Percentiles rank a stretch among this genome's conserved stretches.
Evolutionary conservation across 2,797 vertebrate species (phyloP).

Genomic region (Alca torda): DNA sequence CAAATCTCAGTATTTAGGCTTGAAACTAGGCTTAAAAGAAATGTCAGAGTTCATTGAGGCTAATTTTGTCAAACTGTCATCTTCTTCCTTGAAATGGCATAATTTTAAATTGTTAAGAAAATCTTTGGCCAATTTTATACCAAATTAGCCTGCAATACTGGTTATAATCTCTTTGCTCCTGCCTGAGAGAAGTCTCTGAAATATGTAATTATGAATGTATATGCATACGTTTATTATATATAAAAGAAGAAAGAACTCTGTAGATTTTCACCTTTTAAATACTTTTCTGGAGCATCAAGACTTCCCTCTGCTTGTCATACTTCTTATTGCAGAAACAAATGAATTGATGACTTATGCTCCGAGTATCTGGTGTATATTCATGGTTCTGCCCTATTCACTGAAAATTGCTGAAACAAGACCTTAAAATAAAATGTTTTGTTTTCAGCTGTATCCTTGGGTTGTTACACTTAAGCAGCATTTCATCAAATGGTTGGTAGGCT

Average conservation of each 20-base stretch:
- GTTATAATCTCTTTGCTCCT: background rate
- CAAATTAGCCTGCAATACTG: background rate
- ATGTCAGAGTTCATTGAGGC: background rate
- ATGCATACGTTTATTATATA: background rate
- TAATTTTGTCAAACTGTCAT: background rate
- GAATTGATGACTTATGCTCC: conserved; percentile 14
- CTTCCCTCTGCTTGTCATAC: conserved; percentile 16
- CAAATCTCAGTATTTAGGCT: conserved; percentile 25
- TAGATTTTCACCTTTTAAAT: background rate
- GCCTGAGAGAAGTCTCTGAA: background rate
- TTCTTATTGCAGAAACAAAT: conserved; percentile 24
- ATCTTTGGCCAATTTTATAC: background rate
- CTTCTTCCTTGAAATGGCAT: background rate
- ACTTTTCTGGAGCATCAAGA: background rate
- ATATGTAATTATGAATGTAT: background rate
- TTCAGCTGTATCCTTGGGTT: background rate
- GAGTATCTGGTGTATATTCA: background rate
- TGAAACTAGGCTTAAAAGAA: background rate
- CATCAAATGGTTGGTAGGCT: background rate
- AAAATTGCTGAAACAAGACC: background rate
- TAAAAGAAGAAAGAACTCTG: background rate
- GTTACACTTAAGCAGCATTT: background rate
- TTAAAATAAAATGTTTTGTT: background rate
- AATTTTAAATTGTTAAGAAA: background rate
- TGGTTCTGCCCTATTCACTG: background rate